These are phyloP conservation scores for Rhinoptilus africanus DNA, from an alignment of 2,113 vertebrate genomes.

Conservation along the genomic window DNA sequence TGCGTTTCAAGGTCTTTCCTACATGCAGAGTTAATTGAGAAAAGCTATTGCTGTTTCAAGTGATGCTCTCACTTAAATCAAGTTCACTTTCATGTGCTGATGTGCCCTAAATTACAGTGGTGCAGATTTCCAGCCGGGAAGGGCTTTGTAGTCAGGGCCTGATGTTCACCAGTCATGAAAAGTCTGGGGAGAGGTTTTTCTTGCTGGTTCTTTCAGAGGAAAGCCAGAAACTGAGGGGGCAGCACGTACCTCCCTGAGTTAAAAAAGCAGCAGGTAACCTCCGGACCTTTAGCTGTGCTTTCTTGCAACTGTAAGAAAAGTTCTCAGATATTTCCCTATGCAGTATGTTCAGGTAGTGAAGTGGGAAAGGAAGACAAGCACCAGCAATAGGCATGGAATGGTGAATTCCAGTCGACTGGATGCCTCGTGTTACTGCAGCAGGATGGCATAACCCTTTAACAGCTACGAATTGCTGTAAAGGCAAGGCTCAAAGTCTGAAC, in stretches of 20 bases:
- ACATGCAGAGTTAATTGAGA: background rate
- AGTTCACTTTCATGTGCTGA: background rate
- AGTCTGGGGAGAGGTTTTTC: background rate
- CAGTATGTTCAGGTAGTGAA: background rate
- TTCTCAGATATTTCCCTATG: background rate
- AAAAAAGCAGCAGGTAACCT: background rate
- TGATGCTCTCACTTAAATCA: background rate
- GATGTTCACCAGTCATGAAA: background rate
- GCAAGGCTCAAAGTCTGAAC: background rate
- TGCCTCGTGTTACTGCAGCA: background rate
- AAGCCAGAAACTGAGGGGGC: background rate
- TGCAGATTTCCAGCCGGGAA: background rate
- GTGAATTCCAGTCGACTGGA: fast-evolving
- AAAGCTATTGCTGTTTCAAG: background rate
- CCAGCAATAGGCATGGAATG: background rate
- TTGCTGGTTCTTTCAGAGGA: background rate
- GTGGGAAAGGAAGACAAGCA: background rate
- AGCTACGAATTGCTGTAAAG: background rate
- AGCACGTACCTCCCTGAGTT: background rate
- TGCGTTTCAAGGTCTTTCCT: background rate
- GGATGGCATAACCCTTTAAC: background rate
- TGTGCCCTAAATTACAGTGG: background rate
- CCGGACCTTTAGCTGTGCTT: background rate
- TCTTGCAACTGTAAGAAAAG: background rate
- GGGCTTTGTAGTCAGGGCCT: background rate